Base-by-base conservation (phyloP, 2,113 vertebrate genomes). In the Galeopterus variegatus region DNA sequence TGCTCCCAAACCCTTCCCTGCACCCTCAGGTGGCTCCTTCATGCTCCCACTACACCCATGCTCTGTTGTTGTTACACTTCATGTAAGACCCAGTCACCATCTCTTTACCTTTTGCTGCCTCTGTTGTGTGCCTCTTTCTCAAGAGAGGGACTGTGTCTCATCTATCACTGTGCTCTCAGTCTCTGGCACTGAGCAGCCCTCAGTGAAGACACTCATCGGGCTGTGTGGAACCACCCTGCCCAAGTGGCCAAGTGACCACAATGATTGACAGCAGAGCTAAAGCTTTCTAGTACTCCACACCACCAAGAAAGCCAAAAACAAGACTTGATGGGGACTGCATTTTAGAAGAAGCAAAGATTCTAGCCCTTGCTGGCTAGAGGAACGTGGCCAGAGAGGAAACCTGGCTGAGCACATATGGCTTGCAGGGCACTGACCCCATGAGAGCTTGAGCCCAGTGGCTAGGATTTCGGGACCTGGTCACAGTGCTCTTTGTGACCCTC, bases 381-480 rank as follows among this genome's bases (percentile, higher is more conserved):
- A 5, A 1, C 26, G 75, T 23, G 36, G 19, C 23, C 48, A 64
- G 45, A 56, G 28, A 84, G 19, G 14, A 8, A 31, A 80, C 6
- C 0, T 4, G 24, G 18, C 50, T 56, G 92, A 67, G 24, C 2
- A 4, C 2, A 0, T 41, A 18, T 17, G 7, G 36, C 15, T 23
- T 56, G 31, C 54, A 12, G 18, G 64, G 19, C 50, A 48, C 73
- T 48, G 62, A 54, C 23, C 24, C 10, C 24, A 7, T 23, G n/a
- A 72, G 76, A 73, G 5, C 15, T 13, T 70, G 10, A 3, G 11
- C 50, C 19, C 31, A 41, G 64, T 5, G 15, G 23, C 33, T n/a
- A 23, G 33, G 50, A 31, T 67, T 90, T 88, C 33, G 52, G 17
- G 41, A 72, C 36, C 23, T 13, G 0, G 10, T 64, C 9, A 9